These are phyloP conservation scores for Drosophila quasianomalipes DNA, from an alignment of 2,888 invertebrate genomes.

Conservation along the genomic window DNA sequence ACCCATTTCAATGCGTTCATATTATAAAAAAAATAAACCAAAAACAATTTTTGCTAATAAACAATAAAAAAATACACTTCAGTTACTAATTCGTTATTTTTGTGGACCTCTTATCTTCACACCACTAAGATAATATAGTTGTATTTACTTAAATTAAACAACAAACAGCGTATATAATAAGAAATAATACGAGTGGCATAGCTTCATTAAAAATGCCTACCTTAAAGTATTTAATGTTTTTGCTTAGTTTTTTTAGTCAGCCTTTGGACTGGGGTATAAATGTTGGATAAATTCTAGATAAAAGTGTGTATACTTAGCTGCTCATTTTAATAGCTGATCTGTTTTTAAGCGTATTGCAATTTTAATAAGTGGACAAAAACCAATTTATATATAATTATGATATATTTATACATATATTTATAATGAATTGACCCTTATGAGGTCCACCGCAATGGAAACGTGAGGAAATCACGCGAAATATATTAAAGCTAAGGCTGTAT, in stretches of 20 bases:
- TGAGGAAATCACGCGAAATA: conserved; percentile 7
- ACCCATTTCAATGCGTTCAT: background rate
- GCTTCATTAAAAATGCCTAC: conserved; percentile 8
- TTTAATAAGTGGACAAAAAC: conserved; percentile 5
- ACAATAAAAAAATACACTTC: background rate
- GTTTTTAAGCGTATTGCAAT: conserved; percentile 21
- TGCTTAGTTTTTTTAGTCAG: conserved; percentile 31
- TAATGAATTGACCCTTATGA: background rate
- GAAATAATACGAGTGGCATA: conserved; percentile 1
- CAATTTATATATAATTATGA: background rate
- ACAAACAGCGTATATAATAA: conserved; percentile 4
- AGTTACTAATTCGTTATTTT: conserved; percentile 1
- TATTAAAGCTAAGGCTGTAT: conserved; percentile 2
- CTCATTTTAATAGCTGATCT: conserved; percentile 31
- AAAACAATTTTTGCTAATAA: conserved; percentile 5
- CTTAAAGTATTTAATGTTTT: background rate
- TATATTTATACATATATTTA: background rate
- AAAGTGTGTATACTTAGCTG: conserved; percentile 17
- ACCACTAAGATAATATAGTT: conserved; percentile 19
- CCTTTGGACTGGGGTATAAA: conserved; percentile 28
- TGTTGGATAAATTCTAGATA: conserved; percentile 37
- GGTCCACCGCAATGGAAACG: background rate
- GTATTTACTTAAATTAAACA: conserved; percentile 18
- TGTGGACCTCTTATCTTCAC: conserved; percentile 12
- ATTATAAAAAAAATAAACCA: background rate